Percentiles rank a stretch among this genome's conserved stretches.
Conservation (phyloP, 1,140 invertebrate species). For the Babylonia areolata region DNA sequence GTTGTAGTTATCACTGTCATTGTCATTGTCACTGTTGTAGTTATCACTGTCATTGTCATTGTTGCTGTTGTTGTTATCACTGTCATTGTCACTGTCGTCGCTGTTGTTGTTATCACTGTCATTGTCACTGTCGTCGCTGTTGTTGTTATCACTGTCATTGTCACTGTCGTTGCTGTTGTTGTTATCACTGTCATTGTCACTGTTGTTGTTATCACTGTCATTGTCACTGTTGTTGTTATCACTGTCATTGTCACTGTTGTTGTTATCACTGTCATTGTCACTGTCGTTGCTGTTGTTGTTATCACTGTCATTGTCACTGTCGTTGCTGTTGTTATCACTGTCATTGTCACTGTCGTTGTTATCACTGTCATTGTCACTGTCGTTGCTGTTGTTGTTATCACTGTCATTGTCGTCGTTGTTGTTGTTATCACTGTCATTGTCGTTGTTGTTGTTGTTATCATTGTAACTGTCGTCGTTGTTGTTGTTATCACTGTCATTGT, state of each 20-base stretch:
- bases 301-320: too few relatives aligned
- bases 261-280: background rate
- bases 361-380: slow-evolving; percentile 1
- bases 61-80: too few relatives aligned
- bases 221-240: too few relatives aligned
- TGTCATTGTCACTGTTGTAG: background rate
- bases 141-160: background rate
- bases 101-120: background rate
- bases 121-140: background rate
- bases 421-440: background rate
- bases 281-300: too few relatives aligned
- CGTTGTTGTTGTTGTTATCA: background rate
- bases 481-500: background rate
- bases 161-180: background rate
- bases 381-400: background rate
- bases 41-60: background rate
- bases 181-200: background rate
- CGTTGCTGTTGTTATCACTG: too few relatives aligned
- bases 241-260: background rate
- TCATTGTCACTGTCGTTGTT: background rate
- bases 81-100: too few relatives aligned
- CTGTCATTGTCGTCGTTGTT: background rate
- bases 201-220: too few relatives aligned
- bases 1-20: background rate
- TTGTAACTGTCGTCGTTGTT: background rate